Percentiles rank a stretch among this genome's conserved stretches.
Conservation (phyloP, 1,140 invertebrate species). For the Helicorthomorpha holstii region DNA sequence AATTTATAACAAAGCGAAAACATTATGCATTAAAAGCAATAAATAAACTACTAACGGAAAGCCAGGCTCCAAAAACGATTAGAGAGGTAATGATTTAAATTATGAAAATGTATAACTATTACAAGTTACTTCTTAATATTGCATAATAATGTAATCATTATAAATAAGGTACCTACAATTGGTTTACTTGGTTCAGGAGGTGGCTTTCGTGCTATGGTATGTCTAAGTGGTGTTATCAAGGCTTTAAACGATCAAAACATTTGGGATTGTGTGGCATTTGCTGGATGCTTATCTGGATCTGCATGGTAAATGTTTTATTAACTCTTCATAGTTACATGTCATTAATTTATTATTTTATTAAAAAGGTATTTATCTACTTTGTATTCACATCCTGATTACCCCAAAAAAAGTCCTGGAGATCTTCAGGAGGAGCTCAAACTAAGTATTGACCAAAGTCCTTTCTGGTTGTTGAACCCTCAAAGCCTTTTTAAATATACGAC, state of each 20-base stretch:
- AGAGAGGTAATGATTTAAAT: slow-evolving; percentile 18
- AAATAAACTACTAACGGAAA: slow-evolving; percentile 21
- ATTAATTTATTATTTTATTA: background rate
- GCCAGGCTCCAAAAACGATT: slow-evolving; percentile 18
- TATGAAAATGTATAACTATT: background rate
- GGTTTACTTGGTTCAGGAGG: slow-evolving; percentile 32
- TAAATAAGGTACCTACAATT: slow-evolving; percentile 25
- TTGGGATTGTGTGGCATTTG: slow-evolving; percentile 27
- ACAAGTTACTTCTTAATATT: background rate
- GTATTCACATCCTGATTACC: slow-evolving; percentile 14
- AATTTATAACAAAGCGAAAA: slow-evolving; percentile 21
- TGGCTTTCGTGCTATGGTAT: slow-evolving; percentile 32
- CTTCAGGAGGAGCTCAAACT: slow-evolving; percentile 26
- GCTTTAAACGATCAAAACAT: slow-evolving; percentile 25
- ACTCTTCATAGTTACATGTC: background rate
- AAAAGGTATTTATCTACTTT: slow-evolving; percentile 25
- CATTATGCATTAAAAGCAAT: slow-evolving; percentile 21
- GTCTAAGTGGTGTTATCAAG: slow-evolving; percentile 28
- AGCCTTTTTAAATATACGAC: slow-evolving; percentile 23
- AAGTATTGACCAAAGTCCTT: slow-evolving; percentile 24
- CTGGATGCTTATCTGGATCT: slow-evolving; percentile 28
- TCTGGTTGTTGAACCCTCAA: slow-evolving; percentile 22
- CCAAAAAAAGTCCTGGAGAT: slow-evolving; percentile 16
- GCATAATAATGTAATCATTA: background rate
- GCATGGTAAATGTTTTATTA: slow-evolving; percentile 24